Evolutionary conservation across 2,888 invertebrate species (phyloP), one percentile per base, ranked within the genome.

Genomic region (Mamestra brassicae): DNA sequence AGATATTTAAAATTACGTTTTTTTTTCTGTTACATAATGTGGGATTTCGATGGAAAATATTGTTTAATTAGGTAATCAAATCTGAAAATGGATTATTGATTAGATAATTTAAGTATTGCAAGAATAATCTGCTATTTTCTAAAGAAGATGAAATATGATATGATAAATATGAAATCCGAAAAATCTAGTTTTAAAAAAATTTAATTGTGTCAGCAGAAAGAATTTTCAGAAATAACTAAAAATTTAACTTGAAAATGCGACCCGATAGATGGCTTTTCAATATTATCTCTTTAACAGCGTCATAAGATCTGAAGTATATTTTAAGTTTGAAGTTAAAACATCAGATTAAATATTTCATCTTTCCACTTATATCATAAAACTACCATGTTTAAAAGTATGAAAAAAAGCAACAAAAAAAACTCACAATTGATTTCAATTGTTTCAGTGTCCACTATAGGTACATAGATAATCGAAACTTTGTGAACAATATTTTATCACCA

Each of bases 131-230:
- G 7, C 34, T 0, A 17, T 52, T 61, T 11, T 11, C 7, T 36
- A 66, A 74, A 73, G n/a, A 26, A 26, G 26, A 26, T 26, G 26
- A 26, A 26, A 26, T 26, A 26, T 45, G 61, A n/a, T 38, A 36
- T 11, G 26, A 67, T 45, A 36, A 55, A 50, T 66, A 11, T 26
- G 42, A n/a, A 61, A 61, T 47, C 11, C 54, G 10, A 17, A 66
- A 80, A 63, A 67, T 60, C 55, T 60, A 61, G 34, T 61, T 55
- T 34, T 61, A 38, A 34, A 79, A 69, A 79, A 80, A 80, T 58
- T 70, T 8, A 50, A 70, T 74, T 63, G 66, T 65, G 47, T 54
- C 11, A 67, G 63, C 54, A 63, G 66, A 78, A 63, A 58, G 62
- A 54, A 42, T 65, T 60, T 77, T 62, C 11, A 62, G 52, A 54